These are phyloP conservation scores for Benthosema pterotum DNA, from an alignment of 2,797 vertebrate species.

Conservation along the genomic window DNA sequence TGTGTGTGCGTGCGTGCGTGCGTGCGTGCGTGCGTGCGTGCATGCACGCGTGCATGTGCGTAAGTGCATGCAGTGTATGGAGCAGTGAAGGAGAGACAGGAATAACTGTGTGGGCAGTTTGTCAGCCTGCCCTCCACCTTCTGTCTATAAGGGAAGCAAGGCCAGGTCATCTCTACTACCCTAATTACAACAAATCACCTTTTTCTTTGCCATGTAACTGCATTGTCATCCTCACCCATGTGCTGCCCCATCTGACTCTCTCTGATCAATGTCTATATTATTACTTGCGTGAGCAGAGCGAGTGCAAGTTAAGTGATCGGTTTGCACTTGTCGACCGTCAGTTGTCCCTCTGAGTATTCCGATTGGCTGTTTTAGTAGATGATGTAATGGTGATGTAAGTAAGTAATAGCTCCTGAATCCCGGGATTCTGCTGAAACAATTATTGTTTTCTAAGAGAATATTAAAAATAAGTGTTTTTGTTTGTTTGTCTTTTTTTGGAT, in stretches of 20 bases:
- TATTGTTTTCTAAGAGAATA: no score
- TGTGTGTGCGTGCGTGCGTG: background rate
- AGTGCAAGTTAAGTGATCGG: no score
- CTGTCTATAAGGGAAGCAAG: slow-evolving; percentile 45
- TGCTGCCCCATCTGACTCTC: background rate
- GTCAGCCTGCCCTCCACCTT: slow-evolving; percentile 50
- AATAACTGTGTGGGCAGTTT: slow-evolving; percentile 55
- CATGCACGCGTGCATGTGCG: background rate
- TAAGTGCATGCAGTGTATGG: background rate
- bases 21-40: background rate
- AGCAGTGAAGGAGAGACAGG: slow-evolving; percentile 41
- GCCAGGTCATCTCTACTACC: slow-evolving; percentile 44
- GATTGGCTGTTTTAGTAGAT: no score
- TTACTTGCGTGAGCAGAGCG: no score
- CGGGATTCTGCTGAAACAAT: no score
- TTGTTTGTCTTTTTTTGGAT: no score
- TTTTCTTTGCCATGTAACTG: slow-evolving; percentile 60
- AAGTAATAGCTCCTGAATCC: no score
- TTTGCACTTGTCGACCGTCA: no score
- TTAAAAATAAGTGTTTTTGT: no score
- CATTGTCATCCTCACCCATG: slow-evolving; percentile 12
- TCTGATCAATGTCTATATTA: slow-evolving; percentile 12
- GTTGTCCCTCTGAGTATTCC: no score
- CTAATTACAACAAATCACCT: slow-evolving; percentile 70
- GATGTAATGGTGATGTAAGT: no score